Conservation (phyloP, 2,797 vertebrate species). For the Melanotaenia pygmaea region DNA sequence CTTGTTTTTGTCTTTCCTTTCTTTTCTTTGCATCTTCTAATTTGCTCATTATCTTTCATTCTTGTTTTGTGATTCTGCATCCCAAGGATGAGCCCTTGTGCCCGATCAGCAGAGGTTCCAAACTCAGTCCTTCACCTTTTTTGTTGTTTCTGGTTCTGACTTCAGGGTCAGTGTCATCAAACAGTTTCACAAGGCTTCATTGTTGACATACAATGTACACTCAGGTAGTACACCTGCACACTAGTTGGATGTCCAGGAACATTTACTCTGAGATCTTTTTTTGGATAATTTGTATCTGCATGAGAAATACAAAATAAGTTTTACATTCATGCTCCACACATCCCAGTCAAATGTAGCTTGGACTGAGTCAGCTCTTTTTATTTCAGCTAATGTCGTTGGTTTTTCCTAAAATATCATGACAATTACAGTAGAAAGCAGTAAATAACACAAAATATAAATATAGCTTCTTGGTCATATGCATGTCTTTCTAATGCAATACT, state of each 20-base stretch:
- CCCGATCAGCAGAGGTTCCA: slow-evolving; percentile 88
- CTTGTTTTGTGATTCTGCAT: slow-evolving; percentile 82
- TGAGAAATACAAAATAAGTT: neutral
- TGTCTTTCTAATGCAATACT: neutral
- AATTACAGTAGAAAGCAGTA: neutral
- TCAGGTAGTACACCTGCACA: neutral
- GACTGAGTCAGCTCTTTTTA: neutral
- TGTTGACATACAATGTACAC: slow-evolving; percentile 36
- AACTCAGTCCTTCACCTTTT: slow-evolving; percentile 83
- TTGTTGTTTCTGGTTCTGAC: slow-evolving; percentile 91
- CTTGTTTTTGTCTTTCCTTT: slow-evolving; percentile 23
- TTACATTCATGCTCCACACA: neutral
- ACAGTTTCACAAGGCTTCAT: slow-evolving; percentile 67
- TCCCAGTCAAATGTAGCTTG: neutral
- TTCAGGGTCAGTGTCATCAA: slow-evolving; percentile 88
- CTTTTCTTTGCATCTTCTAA: slow-evolving; percentile 24
- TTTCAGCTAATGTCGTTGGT: neutral
- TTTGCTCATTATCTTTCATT: slow-evolving; percentile 75
- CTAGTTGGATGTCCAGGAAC: neutral
- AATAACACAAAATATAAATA: neutral
- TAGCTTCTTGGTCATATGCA: neutral
- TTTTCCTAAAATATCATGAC: neutral
- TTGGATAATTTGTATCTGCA: neutral
- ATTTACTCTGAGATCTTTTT: neutral
- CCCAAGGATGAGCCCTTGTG: slow-evolving; percentile 92